Conservation (phyloP, 2,888 invertebrate species). For the Glyphotaelius pellucidus region DNA sequence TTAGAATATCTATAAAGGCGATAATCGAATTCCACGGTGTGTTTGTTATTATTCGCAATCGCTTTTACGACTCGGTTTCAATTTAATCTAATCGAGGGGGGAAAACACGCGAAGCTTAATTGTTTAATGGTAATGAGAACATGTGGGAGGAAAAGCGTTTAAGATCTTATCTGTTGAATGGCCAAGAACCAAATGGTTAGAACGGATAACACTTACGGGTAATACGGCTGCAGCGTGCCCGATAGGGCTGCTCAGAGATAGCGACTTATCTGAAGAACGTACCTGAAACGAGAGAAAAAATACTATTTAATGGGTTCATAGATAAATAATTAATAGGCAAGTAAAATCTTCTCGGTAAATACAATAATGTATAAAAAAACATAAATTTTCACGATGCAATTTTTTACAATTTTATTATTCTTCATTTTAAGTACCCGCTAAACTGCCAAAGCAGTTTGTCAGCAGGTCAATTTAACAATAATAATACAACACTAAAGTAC, state of each 20-base stretch:
- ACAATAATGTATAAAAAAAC: too few relatives aligned
- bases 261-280: conserved; percentile 44
- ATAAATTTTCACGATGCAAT: too few relatives aligned
- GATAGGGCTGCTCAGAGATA: background rate
- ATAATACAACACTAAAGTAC: too few relatives aligned
- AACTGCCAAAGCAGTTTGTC: too few relatives aligned
- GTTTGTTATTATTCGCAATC: conserved; percentile 32
- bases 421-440: too few relatives aligned
- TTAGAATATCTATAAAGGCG: conserved; percentile 45
- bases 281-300: conserved; percentile 59
- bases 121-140: conserved; percentile 27
- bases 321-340: background rate
- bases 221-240: background rate
- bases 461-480: too few relatives aligned
- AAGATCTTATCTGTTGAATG: background rate
- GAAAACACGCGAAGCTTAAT: conserved; percentile 37
- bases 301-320: background rate
- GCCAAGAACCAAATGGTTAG: background rate
- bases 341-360: background rate
- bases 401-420: too few relatives aligned
- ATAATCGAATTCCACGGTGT: conserved; percentile 27
- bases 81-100: conserved; percentile 35
- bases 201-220: conserved; percentile 1
- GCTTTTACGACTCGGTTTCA: background rate
- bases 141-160: conserved; percentile 19